A percentile compares a stretch with the other conserved stretches of the same genome.
Evolutionary conservation across 2,113 vertebrate species (phyloP).

Genomic region (Asarcornis scutulata): DNA sequence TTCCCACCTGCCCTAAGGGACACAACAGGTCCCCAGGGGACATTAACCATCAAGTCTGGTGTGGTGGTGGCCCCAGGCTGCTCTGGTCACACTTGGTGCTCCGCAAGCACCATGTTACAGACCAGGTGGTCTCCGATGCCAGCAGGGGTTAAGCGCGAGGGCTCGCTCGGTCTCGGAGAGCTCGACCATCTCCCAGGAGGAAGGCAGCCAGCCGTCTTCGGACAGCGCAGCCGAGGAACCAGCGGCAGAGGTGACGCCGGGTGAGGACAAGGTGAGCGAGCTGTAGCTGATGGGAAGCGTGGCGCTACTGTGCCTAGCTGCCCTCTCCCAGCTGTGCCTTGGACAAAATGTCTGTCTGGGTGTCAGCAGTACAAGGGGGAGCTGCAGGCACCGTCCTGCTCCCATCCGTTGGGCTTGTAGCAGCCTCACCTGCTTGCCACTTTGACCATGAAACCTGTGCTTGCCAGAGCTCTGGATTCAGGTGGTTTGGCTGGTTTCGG

Average conservation of each 20-base stretch:
- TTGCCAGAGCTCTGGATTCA: slow-evolving; percentile 78
- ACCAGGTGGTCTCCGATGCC: neutral
- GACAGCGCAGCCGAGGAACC: neutral
- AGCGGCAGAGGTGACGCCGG: neutral
- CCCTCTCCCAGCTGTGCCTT: fast-evolving
- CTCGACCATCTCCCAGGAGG: slow-evolving; percentile 51
- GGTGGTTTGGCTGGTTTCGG: slow-evolving; percentile 93
- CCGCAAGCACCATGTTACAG: neutral
- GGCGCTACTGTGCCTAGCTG: neutral
- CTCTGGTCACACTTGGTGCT: neutral
- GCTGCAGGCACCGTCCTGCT: neutral
- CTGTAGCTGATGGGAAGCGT: fast-evolving
- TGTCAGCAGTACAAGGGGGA: neutral
- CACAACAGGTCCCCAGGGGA: fast-evolving
- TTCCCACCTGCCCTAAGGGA: neutral
- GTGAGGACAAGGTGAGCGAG: slow-evolving; percentile 54
- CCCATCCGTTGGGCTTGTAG: neutral
- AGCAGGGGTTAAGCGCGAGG: slow-evolving; percentile 25
- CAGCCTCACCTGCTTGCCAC: neutral
- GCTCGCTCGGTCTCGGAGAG: slow-evolving; percentile 5
- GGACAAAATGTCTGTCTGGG: neutral
- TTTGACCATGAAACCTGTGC: neutral
- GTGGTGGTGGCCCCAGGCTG: fast-evolving
- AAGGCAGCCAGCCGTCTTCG: neutral
- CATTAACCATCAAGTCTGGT: fast-evolving